Percentiles rank a stretch among this genome's conserved stretches.
Evolutionary conservation across 2,888 invertebrate genomes (phyloP).

Genomic region (Cynaeus angustus): DNA sequence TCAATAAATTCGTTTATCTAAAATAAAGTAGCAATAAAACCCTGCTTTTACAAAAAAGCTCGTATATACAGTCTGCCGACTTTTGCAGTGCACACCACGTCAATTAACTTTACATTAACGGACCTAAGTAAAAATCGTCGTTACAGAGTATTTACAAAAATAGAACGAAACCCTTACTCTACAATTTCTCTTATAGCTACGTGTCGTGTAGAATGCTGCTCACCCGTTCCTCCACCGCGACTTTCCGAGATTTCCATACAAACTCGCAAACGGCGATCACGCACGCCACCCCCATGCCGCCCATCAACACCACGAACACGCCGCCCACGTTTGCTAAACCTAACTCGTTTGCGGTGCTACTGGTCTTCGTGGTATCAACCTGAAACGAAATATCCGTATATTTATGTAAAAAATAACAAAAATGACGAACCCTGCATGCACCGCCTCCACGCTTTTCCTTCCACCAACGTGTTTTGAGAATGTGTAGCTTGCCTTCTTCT

Average conservation of each 20-base stretch:
- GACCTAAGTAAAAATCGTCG: slow-evolving; percentile 31
- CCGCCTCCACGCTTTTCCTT: slow-evolving; percentile 94
- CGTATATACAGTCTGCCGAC: slow-evolving; percentile 34
- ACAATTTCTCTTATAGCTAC: slow-evolving; percentile 69
- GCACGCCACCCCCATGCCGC: slow-evolving; percentile 92
- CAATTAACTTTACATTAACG: slow-evolving; percentile 21
- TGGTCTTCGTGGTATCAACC: slow-evolving; percentile 90
- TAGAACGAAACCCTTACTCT: slow-evolving; percentile 34
- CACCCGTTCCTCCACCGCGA: slow-evolving; percentile 93
- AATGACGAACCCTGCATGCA: slow-evolving; percentile 79
- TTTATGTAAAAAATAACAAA: neutral
- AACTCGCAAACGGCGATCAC: slow-evolving; percentile 96
- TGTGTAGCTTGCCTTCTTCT: slow-evolving; percentile 94
- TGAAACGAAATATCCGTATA: slow-evolving; percentile 64
- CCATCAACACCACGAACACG: slow-evolving; percentile 96
- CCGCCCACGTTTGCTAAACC: slow-evolving; percentile 97
- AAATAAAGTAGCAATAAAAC: slow-evolving; percentile 39
- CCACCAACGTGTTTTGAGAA: slow-evolving; percentile 98
- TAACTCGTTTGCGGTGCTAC: slow-evolving; percentile 90
- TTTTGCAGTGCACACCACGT: slow-evolving; percentile 15
- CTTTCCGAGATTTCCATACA: slow-evolving; percentile 95
- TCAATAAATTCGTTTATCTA: slow-evolving; percentile 66
- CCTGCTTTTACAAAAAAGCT: slow-evolving; percentile 43
- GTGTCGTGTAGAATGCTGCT: slow-evolving; percentile 75
- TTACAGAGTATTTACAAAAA: slow-evolving; percentile 33